Conservation (phyloP, 2,888 invertebrate species). For the Morpho helenor region DNA sequence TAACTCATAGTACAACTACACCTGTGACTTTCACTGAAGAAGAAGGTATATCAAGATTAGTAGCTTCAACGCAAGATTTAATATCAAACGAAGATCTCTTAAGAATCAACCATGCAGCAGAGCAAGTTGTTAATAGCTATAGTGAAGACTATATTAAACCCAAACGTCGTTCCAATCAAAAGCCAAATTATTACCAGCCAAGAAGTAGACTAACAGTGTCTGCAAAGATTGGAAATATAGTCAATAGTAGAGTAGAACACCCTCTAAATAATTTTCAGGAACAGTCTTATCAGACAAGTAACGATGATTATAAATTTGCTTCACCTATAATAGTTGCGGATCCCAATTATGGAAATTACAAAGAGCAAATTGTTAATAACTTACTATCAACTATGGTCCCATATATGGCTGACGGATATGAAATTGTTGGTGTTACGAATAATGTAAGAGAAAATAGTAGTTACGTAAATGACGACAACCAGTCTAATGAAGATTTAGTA, state of each 20-base stretch:
- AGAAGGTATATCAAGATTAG: slow-evolving; percentile 67
- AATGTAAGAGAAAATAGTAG: slow-evolving; percentile 40
- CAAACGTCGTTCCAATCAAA: slow-evolving; percentile 33
- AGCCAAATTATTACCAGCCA: slow-evolving; percentile 26
- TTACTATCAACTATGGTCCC: slow-evolving; percentile 69
- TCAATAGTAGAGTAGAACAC: slow-evolving; percentile 44
- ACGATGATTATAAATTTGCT: slow-evolving; percentile 53
- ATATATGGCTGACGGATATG: slow-evolving; percentile 62
- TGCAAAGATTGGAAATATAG: slow-evolving; percentile 57
- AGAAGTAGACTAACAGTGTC: slow-evolving; percentile 50
- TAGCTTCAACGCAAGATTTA: slow-evolving; percentile 79
- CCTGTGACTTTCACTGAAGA: slow-evolving; percentile 40
- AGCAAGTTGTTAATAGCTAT: slow-evolving; percentile 46
- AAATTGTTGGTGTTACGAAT: slow-evolving; percentile 61
- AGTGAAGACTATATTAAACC: slow-evolving; percentile 60
- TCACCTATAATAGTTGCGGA: slow-evolving; percentile 74
- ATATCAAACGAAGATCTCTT: slow-evolving; percentile 82
- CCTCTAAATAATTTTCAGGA: slow-evolving; percentile 32
- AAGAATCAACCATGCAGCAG: slow-evolving; percentile 78
- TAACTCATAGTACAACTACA: slow-evolving; percentile 33
- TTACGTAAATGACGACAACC: slow-evolving; percentile 31
- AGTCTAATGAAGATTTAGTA: slow-evolving; percentile 41
- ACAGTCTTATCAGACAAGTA: slow-evolving; percentile 35
- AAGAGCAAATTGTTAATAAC: slow-evolving; percentile 58
- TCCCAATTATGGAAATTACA: slow-evolving; percentile 41